phyloP scores from a whole-genome alignment of 1,140 invertebrate genomes.

The Mamestra configurata region DNA sequence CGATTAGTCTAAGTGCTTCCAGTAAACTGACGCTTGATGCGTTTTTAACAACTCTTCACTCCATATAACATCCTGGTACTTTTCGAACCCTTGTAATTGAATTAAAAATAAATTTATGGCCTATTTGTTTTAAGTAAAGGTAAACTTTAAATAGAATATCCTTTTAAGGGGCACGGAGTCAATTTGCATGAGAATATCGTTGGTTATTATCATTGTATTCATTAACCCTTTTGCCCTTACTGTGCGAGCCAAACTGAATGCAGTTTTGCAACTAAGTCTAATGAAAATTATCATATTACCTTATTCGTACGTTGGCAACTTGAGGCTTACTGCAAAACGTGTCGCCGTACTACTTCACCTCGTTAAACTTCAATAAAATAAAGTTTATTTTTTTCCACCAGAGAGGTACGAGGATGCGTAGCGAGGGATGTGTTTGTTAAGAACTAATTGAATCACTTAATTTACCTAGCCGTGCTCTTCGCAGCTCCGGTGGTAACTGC shows the following conservation, averaged over 20 bases:
- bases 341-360: background rate
- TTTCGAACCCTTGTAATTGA: slow-evolving; percentile 17
- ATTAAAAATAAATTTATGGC: slow-evolving; percentile 20
- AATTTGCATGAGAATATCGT: slow-evolving; percentile 32
- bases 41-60: slow-evolving; percentile 63
- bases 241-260: background rate
- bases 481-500: too few relatives aligned
- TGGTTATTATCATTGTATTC: slow-evolving; percentile 45
- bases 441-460: too few relatives aligned
- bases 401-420: too few relatives aligned
- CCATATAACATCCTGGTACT: slow-evolving; percentile 54
- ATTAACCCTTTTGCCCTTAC: slow-evolving; percentile 33
- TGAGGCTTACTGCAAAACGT: background rate
- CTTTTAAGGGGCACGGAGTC: slow-evolving; percentile 17
- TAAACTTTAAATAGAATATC: slow-evolving; percentile 26
- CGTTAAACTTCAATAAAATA: slow-evolving; percentile 28
- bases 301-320: slow-evolving; percentile 1
- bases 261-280: slow-evolving; percentile 38
- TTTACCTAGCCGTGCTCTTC: too few relatives aligned
- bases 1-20: slow-evolving; percentile 52
- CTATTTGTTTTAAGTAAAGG: slow-evolving; percentile 30
- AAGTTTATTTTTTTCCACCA: background rate
- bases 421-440: too few relatives aligned
- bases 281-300: slow-evolving; percentile 47
- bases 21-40: slow-evolving; percentile 54